These are phyloP conservation scores for Drosophila gaucha DNA, from an alignment of 2,888 invertebrate genomes.

Conservation along the genomic window DNA sequence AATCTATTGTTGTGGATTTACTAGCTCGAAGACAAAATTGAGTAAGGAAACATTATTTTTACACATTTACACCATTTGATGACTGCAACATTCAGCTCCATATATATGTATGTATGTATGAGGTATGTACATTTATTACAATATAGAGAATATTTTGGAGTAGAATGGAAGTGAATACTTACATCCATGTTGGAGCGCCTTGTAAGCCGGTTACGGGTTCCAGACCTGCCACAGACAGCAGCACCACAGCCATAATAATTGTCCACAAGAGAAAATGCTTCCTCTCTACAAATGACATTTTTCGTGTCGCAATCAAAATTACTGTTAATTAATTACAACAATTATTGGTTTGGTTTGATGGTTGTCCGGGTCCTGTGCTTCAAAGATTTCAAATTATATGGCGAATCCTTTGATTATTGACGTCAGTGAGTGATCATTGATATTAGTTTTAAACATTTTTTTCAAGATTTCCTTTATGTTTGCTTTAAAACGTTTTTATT, in stretches of 20 bases:
- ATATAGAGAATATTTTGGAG: background rate
- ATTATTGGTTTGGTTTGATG: conserved; percentile 8
- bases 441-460: conserved; percentile 33
- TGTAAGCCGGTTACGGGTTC: conserved; percentile 80
- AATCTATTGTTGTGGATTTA: too few relatives aligned
- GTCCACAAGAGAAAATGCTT: conserved; percentile 83
- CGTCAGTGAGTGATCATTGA: conserved; percentile 23
- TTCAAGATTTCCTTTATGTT: conserved; percentile 2
- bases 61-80: background rate
- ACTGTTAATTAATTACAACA: conserved; percentile 19
- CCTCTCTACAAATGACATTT: conserved; percentile 83
- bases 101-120: conserved; percentile 5
- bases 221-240: conserved; percentile 75
- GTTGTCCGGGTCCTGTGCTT: conserved; percentile 12
- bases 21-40: too few relatives aligned
- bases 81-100: background rate
- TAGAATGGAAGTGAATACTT: conserved; percentile 79
- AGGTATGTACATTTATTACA: conserved; percentile 8
- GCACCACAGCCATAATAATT: conserved; percentile 73
- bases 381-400: conserved; percentile 19
- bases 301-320: conserved; percentile 35
- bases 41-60: too few relatives aligned
- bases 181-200: conserved; percentile 85
- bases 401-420: conserved; percentile 17
- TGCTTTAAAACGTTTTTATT: conserved; percentile 6